Base-by-base conservation (phyloP, 1,140 invertebrate species). In the Mizuhopecten yessoensis region DNA sequence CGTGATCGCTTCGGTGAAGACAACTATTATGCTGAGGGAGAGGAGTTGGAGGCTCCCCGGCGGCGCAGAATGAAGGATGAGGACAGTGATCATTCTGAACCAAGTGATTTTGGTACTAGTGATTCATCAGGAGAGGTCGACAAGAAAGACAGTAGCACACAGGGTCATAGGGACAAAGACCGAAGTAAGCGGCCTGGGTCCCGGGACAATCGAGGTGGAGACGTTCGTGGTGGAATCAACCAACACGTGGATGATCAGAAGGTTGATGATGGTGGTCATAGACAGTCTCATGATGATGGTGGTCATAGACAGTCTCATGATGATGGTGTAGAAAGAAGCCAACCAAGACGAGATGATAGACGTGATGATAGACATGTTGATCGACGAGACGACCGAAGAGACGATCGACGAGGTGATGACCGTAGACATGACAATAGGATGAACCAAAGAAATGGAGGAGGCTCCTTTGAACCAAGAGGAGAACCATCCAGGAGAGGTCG, bases 391-490 rank as follows among this genome's bases (percentile, higher is more conserved):
- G 88, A 93, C 33, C 90, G 87, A 9, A 88, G 90, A 87, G 88
- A 34, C 87, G 91, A 92, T 90, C 17, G 86, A 89, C 86, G 75
- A n/a, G 87, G 86, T 29, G 89, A 88, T 2, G 92, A 92, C 57
- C 87, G 89, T 29, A 87, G 88, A 45, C 57, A 45, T 29, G 86
- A 86, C 10, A 88, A 89, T 20, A 91, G 90, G 75, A 89, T 91
- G n/a, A 88, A 88, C n/a, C 39, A 75, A 23, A 42, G 49, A n/a
- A 57, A 90, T 49, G 90, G 89, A 17, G 87, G 88, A 75, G 86
- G 90, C 33, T 86, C 90, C 15, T 95, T 98, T 96, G 97, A 98
- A 17, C 98, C 98, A 0, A 97, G 98, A 23, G 98, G 98, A 3
- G 98, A 98, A 95, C 98, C 98, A 0, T 98, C 98, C 3, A 93